Evolutionary conservation across 2,888 invertebrate species (phyloP).

Genomic region (Aspidiotus rigidus): DNA sequence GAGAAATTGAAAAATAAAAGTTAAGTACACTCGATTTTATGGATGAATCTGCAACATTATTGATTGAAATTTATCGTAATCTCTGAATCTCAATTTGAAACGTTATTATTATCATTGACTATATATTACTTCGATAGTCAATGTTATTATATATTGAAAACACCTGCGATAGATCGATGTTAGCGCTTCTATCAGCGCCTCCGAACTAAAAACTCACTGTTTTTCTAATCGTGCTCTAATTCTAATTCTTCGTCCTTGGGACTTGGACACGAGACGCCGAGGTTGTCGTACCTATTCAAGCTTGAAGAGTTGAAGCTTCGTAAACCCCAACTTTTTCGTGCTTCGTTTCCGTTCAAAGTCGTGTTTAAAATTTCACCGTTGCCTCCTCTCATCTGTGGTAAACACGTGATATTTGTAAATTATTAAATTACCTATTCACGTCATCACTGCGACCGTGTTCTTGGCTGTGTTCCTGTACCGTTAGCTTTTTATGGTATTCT

Average conservation of each 20-base stretch:
- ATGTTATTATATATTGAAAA: too few species aligned
- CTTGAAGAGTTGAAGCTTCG: neutral
- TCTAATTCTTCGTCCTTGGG: neutral
- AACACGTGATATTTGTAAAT: neutral
- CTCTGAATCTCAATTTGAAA: too few species aligned
- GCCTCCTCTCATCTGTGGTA: neutral
- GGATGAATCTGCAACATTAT: too few species aligned
- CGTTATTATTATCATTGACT: too few species aligned
- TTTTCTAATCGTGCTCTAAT: neutral
- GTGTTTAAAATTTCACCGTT: neutral
- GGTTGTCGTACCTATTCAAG: neutral
- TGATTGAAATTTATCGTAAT: too few species aligned
- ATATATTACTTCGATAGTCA: too few species aligned
- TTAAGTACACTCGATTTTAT: too few species aligned
- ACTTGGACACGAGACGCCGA: neutral
- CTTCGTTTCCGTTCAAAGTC: neutral
- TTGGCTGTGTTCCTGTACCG: slow-evolving; percentile 3
- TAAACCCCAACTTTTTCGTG: neutral
- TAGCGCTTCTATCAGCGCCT: neutral
- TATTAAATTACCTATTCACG: neutral
- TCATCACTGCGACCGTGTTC: neutral
- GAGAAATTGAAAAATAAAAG: too few species aligned
- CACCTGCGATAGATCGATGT: neutral
- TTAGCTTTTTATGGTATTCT: slow-evolving; percentile 18
- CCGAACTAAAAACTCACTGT: neutral